A percentile compares a stretch with the other conserved stretches of the same genome.
Evolutionary conservation across 1,140 invertebrate species (phyloP).

Genomic region (Acromyrmex echinatior): DNA sequence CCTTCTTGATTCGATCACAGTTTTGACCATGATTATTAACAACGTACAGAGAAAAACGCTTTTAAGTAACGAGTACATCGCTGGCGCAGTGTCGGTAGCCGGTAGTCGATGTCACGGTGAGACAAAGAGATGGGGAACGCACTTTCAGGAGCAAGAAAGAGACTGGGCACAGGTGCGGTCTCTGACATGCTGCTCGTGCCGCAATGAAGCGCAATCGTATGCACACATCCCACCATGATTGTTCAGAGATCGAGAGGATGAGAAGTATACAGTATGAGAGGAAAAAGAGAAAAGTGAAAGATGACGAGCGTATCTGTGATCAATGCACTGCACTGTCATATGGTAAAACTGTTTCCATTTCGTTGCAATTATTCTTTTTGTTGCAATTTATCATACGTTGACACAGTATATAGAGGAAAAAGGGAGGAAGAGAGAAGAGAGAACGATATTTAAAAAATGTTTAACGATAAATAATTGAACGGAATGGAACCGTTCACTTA

Average conservation of each 20-base stretch:
- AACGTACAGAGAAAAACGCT: slow-evolving; percentile 37
- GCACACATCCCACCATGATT: slow-evolving; percentile 74
- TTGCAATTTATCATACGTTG: neutral
- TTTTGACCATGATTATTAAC: slow-evolving; percentile 47
- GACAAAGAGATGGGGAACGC: slow-evolving; percentile 53
- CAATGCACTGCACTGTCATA: neutral
- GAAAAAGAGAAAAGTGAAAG: slow-evolving; percentile 35
- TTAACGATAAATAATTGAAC: neutral
- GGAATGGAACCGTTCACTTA: neutral
- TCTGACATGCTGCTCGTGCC: slow-evolving; percentile 75
- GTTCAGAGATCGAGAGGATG: slow-evolving; percentile 68
- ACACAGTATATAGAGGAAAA: neutral
- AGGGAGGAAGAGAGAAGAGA: slow-evolving; percentile 34
- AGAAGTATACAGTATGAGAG: slow-evolving; percentile 51
- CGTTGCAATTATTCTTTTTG: neutral
- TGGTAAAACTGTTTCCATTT: neutral
- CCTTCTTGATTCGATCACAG: neutral
- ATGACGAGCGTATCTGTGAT: slow-evolving; percentile 53
- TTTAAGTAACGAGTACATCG: slow-evolving; percentile 14
- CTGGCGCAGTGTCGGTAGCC: slow-evolving; percentile 57
- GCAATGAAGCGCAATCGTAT: slow-evolving; percentile 71
- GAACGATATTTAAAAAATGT: neutral
- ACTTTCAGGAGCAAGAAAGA: slow-evolving; percentile 70
- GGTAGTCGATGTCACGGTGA: neutral
- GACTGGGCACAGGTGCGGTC: slow-evolving; percentile 68